Evolutionary conservation across 2,797 vertebrate genomes (phyloP), one percentile per base, ranked within the genome.

Genomic region (Spheniscus humboldti): DNA sequence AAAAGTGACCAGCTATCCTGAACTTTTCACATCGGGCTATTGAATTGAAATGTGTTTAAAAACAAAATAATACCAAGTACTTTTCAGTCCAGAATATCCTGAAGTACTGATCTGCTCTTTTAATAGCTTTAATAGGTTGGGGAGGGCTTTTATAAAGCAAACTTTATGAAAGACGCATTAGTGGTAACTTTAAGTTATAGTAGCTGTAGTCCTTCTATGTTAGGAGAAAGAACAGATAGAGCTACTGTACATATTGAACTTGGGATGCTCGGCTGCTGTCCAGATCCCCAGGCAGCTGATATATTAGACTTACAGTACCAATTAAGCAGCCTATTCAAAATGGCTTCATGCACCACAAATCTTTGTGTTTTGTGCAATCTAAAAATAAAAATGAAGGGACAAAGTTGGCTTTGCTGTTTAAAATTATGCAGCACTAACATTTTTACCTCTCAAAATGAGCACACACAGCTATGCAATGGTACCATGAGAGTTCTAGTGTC

Each of bases 311-410:
- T 79, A 57, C 19, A 72, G 67, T 37, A 53, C 45, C 68, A 92
- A 86, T 92, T 96, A 92, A 94, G 80, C 74, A 90, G 74, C 60
- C 57, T 76, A 55, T 94, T 94, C 55, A 83, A 73, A 92, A 86
- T 47, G 74, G 37, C 43, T 96, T 93, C 84, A 50, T 90, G 69
- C 71, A 95, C 66, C 41, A 86, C 90, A 92, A 81, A 89, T 91
- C 92, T 77, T 88, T 73, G 39, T 41, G 24, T 27, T 81, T 88
- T 55, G 35, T 84, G 31, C 41, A 39, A 47, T 72, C 86, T 80
- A 79, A 91, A 96, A 96, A 57, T 66, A 91, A 91, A 94, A 93
- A 56, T 7, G 30, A 83, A 56, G n/a, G 43, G 9, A 15, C 72
- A 35, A n/a, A 30, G 50, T 75, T 64, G 33, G 25, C 35, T 82